Evolutionary conservation across 2,113 vertebrate species (phyloP), one percentile per base, ranked within the genome.

Genomic region (Poecile atricapillus): DNA sequence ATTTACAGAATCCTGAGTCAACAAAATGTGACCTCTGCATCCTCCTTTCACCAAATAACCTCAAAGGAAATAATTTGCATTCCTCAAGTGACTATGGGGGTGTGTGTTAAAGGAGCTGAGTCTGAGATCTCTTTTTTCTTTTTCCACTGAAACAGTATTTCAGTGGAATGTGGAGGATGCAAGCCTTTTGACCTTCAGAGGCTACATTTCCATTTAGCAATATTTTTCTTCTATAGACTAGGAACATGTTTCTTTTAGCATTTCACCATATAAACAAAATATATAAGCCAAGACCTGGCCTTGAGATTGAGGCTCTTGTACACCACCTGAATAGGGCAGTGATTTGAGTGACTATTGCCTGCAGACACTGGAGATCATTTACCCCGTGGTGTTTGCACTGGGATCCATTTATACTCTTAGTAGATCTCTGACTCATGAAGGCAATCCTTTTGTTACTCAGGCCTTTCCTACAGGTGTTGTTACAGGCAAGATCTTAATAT

Each of bases 41-140:
- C 78, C 30, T 93, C 22, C 33, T 79, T 85, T 87, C 83, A 82
- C 23, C 28, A 79, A 58, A 65, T 93, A 89, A 91, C 53, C 31
- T 84, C 81, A 49, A 82, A 95, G 90, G 75, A 95, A 96, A 94
- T 91, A 76, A 93, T 95, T 74, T 95, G 44, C 79, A 83, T 95
- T 95, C 94, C 50, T 90, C 43, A 50, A 3, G 35, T 67, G 78
- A 11, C 55, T 83, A 4, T 0, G 8, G 28, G 58, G 20, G 13
- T 15, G 25, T 79, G 23, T 59, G 44, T 70, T 75, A 56, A 87
- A 92, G 58, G 43, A 88, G 30, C 23, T 55, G 85, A 83, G 22
- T 28, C 37, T 69, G 56, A 83, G 43, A 39, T 84, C 0, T 80
- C 39, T 20, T 31, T 59, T 73, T 64, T 55, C 28, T n/a, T 82